Conservation (phyloP, 1,140 invertebrate species). For the Paramacrobiotus metropolitanus region DNA sequence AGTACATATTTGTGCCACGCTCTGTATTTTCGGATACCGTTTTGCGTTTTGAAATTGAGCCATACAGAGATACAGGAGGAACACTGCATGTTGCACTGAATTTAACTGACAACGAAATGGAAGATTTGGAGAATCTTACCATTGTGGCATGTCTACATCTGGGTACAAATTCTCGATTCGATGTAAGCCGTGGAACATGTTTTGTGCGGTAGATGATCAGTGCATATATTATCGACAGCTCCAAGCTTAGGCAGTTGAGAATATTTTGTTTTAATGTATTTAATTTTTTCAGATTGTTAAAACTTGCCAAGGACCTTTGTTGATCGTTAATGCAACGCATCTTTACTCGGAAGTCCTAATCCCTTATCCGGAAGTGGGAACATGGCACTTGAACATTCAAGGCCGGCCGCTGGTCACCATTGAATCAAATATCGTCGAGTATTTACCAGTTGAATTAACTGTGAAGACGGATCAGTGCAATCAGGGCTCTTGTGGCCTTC, state of each 20-base stretch:
- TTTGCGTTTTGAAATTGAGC: background rate
- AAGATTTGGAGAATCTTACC: background rate
- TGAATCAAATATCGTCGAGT: background rate
- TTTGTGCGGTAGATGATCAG: too few species aligned
- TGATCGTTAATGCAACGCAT: background rate
- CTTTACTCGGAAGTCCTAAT: constrained; percentile 3
- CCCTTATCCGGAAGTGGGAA: constrained; percentile 15
- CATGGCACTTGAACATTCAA: constrained; percentile 14
- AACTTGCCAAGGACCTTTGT: background rate
- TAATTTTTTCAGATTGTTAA: background rate
- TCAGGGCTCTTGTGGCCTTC: background rate
- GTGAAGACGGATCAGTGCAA: background rate
- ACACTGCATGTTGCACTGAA: background rate
- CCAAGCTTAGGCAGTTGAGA: too few species aligned
- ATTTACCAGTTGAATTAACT: background rate
- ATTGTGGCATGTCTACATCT: background rate
- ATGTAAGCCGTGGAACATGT: background rate
- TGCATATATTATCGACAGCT: too few species aligned
- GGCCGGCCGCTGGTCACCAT: constrained; percentile 3
- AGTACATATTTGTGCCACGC: background rate
- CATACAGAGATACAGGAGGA: background rate
- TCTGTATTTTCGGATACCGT: background rate
- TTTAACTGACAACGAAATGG: background rate
- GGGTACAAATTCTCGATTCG: background rate
- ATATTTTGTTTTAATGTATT: too few species aligned